phyloP scores from a whole-genome alignment of 2,797 vertebrate species.

The Cossypha niveicapilla region DNA sequence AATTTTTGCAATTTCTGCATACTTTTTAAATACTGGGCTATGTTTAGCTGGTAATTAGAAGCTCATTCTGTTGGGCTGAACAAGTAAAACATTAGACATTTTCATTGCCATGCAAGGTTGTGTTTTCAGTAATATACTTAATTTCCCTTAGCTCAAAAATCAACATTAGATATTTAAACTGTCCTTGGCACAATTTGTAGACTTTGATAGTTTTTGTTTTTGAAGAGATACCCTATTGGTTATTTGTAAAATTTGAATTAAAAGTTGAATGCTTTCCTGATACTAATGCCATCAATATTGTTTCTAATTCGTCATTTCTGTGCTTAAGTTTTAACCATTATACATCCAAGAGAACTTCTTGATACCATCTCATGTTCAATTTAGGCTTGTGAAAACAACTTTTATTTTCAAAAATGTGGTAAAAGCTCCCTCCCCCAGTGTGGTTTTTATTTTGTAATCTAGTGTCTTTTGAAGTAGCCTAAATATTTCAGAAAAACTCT shows the following conservation, averaged over 20 bases:
- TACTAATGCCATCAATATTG: neutral
- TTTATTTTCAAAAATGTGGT: neutral
- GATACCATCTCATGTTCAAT: neutral
- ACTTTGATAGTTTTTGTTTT: neutral
- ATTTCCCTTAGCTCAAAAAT: neutral
- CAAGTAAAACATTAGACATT: neutral
- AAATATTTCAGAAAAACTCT: neutral
- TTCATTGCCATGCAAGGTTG: neutral
- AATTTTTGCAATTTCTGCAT: neutral
- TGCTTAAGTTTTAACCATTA: neutral
- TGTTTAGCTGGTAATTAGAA: neutral
- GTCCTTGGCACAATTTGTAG: neutral
- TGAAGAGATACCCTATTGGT: neutral
- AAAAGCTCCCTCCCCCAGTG: neutral
- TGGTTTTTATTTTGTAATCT: neutral
- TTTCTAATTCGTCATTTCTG: neutral
- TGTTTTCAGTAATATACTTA: neutral
- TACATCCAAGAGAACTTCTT: neutral
- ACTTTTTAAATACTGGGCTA: neutral
- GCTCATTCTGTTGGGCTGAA: neutral
- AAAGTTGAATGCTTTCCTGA: neutral
- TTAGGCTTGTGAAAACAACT: neutral
- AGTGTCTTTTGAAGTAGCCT: neutral
- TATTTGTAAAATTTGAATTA: neutral
- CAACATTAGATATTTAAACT: neutral